Percentiles rank a stretch among this genome's conserved stretches.
Conservation (phyloP, 2,888 invertebrate genomes). For the Adelphocoris suturalis region DNA sequence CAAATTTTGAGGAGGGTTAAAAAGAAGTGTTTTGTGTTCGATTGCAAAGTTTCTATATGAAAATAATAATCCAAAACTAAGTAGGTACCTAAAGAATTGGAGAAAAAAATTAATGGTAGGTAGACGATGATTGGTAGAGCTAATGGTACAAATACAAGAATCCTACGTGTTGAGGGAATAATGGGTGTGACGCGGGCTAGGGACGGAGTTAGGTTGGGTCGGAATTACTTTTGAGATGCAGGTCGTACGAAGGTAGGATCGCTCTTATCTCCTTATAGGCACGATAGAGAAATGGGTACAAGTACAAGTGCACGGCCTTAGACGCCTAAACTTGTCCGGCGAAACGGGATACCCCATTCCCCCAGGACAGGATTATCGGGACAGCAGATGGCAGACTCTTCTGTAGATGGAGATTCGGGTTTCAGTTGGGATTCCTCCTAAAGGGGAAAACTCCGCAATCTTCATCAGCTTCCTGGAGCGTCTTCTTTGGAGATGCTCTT, state of each 20-base stretch:
- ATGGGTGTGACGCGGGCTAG: too few species aligned
- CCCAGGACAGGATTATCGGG: conserved; percentile 6
- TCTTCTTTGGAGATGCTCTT: conserved; percentile 26
- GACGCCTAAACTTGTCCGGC: not conserved
- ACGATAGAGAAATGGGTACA: not conserved
- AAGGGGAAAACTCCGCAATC: not conserved
- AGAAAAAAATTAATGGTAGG: too few species aligned
- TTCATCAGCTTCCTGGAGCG: conserved; percentile 9
- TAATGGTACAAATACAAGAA: too few species aligned
- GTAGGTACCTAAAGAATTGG: too few species aligned
- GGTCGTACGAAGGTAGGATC: not conserved
- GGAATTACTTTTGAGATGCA: too few species aligned
- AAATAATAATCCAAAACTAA: too few species aligned
- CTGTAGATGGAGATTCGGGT: conserved; percentile 13
- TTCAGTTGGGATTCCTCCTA: not conserved
- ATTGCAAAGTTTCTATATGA: too few species aligned
- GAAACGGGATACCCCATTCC: conserved; percentile 16
- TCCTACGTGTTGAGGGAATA: too few species aligned
- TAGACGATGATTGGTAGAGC: too few species aligned
- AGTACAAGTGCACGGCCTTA: not conserved
- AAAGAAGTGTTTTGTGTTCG: too few species aligned
- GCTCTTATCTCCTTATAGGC: not conserved
- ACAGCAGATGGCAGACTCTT: not conserved
- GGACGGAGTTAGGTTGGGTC: too few species aligned
- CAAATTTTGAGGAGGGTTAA: too few species aligned